phyloP scores from a whole-genome alignment of 2,797 vertebrate species.

The Thalassophryne amazonica region DNA sequence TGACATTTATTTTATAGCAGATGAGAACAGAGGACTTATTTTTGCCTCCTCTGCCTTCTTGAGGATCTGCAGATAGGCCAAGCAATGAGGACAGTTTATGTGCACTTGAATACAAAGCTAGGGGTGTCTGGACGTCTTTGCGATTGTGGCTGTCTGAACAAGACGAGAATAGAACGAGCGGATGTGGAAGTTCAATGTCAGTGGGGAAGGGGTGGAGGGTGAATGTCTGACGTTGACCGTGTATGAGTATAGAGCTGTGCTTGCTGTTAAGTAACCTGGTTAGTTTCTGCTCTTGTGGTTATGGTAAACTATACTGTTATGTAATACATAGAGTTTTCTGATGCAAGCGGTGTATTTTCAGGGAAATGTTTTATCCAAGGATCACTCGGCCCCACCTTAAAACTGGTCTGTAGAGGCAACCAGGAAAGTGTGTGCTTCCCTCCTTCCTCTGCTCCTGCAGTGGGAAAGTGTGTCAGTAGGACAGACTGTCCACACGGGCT shows the following conservation, averaged over 20 bases:
- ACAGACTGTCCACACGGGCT: conserved; percentile 79
- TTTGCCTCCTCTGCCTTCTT: too few relatives aligned
- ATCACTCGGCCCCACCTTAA: conserved; percentile 75
- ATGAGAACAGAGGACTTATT: too few relatives aligned
- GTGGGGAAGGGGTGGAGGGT: conserved; percentile 12
- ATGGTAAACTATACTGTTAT: conserved; percentile 25
- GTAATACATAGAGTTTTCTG: conserved; percentile 30
- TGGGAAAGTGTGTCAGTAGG: conserved; percentile 87
- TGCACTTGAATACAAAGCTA: conserved; percentile 32
- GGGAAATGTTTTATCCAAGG: conserved; percentile 35
- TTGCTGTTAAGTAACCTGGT: neutral
- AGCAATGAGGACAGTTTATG: conserved; percentile 16
- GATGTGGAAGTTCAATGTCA: conserved; percentile 66
- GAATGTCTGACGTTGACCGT: conserved; percentile 56
- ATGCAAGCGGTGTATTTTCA: conserved; percentile 4
- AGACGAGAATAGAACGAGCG: conserved; percentile 65
- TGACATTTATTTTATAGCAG: too few relatives aligned
- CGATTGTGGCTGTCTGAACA: conserved; percentile 56
- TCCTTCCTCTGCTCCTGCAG: conserved; percentile 56
- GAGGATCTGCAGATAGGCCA: conserved; percentile 4
- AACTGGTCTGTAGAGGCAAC: conserved; percentile 43
- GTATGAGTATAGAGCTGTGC: neutral
- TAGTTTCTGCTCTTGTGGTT: neutral
- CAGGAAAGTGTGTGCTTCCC: conserved; percentile 38
- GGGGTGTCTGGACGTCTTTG: conserved; percentile 49